These are phyloP conservation scores for Tipula lateralis DNA, from an alignment of 2,888 invertebrate species.

Conservation along the genomic window DNA sequence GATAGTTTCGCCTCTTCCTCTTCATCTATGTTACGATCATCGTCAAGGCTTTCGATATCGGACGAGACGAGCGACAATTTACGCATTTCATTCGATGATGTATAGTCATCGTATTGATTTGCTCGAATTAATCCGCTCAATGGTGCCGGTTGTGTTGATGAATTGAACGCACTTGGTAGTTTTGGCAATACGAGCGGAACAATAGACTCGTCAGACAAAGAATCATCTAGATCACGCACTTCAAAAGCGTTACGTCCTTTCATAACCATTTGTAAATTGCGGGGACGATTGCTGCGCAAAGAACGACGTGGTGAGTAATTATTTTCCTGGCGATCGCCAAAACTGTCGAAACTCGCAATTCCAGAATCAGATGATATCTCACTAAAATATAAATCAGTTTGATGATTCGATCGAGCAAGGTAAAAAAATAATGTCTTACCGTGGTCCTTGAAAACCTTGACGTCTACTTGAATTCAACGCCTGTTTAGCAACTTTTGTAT, in stretches of 20 bases:
- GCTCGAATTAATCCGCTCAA: slow-evolving; percentile 46
- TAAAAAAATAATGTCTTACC: neutral
- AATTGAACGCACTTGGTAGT: slow-evolving; percentile 42
- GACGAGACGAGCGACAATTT: slow-evolving; percentile 26
- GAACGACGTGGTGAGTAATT: slow-evolving; percentile 43
- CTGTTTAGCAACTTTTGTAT: slow-evolving; percentile 68
- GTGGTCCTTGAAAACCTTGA: slow-evolving; percentile 44
- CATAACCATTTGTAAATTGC: slow-evolving; percentile 70
- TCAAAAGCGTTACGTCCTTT: slow-evolving; percentile 70
- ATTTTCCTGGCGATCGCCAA: slow-evolving; percentile 35
- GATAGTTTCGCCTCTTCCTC: slow-evolving; percentile 54
- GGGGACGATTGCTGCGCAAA: slow-evolving; percentile 52
- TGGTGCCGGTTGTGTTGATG: slow-evolving; percentile 44
- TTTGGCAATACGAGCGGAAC: slow-evolving; percentile 47
- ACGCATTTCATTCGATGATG: neutral
- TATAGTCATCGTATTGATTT: neutral
- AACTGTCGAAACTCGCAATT: slow-evolving; percentile 45
- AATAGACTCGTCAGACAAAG: slow-evolving; percentile 47
- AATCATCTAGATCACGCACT: slow-evolving; percentile 61
- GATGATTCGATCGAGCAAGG: neutral
- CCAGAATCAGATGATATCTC: slow-evolving; percentile 50
- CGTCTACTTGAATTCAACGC: slow-evolving; percentile 63
- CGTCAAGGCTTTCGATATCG: slow-evolving; percentile 53
- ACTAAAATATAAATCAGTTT: slow-evolving; percentile 35
- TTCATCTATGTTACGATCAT: slow-evolving; percentile 42